Evolutionary conservation across 2,797 vertebrate species (phyloP).

Genomic region (Zalophus californianus): DNA sequence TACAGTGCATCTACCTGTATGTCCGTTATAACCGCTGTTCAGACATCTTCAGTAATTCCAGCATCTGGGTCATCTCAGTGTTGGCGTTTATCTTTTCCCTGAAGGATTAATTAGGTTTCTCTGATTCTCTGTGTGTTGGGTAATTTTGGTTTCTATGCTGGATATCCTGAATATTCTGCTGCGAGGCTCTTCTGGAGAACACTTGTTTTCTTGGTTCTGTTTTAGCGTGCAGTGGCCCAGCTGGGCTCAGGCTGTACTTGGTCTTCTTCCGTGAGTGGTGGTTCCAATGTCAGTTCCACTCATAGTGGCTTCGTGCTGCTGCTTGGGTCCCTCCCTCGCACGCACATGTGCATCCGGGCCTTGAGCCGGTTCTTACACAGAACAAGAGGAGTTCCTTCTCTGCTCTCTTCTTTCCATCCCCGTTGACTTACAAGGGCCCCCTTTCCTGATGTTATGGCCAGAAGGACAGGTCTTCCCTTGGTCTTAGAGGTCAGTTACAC

Average conservation of each 20-base stretch:
- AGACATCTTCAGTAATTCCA: neutral
- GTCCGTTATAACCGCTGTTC: neutral
- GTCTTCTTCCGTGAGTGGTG: neutral
- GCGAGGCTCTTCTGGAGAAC: neutral
- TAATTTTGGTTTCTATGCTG: neutral
- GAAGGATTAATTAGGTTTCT: neutral
- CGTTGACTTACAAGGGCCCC: too few species aligned
- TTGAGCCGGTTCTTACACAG: neutral
- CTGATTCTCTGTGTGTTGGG: neutral
- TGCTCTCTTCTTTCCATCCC: neutral
- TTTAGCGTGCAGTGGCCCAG: rapidly evolving
- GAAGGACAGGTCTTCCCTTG: neutral
- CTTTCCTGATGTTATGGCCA: neutral
- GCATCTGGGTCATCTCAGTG: neutral
- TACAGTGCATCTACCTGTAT: neutral
- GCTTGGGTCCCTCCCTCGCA: neutral
- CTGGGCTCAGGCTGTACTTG: rapidly evolving
- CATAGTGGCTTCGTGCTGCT: neutral
- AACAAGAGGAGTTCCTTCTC: neutral
- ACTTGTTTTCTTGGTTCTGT: neutral
- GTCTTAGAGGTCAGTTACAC: neutral
- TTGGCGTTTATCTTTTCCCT: neutral
- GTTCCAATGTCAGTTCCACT: neutral
- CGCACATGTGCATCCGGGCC: neutral
- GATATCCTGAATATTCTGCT: neutral